These are phyloP conservation scores for Psittacus erithacus DNA, from an alignment of 2,113 vertebrate species.

Conservation along the genomic window DNA sequence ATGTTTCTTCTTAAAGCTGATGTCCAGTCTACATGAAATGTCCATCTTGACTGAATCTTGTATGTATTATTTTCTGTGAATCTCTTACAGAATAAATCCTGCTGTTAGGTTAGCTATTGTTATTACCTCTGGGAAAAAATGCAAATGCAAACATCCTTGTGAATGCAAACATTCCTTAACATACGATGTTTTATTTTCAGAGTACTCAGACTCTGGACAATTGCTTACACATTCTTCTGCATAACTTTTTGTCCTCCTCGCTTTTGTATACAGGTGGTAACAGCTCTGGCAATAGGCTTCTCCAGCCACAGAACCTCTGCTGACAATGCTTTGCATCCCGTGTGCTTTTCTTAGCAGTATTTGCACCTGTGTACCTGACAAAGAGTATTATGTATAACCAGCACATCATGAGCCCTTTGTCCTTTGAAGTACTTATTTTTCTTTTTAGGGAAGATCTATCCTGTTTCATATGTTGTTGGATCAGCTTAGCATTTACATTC, in stretches of 20 bases:
- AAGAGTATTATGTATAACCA: not conserved
- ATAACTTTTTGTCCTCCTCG: not conserved
- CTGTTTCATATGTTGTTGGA: not conserved
- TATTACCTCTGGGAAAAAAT: not conserved
- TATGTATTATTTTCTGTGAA: not conserved
- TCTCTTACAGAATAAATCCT: not conserved
- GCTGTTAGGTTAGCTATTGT: not conserved
- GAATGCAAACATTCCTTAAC: not conserved
- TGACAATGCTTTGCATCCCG: not conserved
- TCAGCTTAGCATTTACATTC: not conserved
- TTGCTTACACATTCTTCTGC: not conserved
- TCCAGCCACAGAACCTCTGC: not conserved
- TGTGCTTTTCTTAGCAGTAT: not conserved
- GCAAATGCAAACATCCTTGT: not conserved
- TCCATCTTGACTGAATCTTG: not conserved
- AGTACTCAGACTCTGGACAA: not conserved
- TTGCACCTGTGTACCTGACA: not conserved
- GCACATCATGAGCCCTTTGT: not conserved
- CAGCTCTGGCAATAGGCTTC: not conserved
- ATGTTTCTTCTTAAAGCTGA: not conserved
- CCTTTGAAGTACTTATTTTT: constrained; percentile 6
- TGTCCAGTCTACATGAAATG: not conserved
- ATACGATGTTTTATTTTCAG: not conserved
- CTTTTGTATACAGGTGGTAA: not conserved
- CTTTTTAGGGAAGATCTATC: not conserved